A percentile compares a stretch with the other conserved stretches of the same genome.
Conservation (phyloP, 1,140 invertebrate genomes). For the Leptinotarsa lineolata region DNA sequence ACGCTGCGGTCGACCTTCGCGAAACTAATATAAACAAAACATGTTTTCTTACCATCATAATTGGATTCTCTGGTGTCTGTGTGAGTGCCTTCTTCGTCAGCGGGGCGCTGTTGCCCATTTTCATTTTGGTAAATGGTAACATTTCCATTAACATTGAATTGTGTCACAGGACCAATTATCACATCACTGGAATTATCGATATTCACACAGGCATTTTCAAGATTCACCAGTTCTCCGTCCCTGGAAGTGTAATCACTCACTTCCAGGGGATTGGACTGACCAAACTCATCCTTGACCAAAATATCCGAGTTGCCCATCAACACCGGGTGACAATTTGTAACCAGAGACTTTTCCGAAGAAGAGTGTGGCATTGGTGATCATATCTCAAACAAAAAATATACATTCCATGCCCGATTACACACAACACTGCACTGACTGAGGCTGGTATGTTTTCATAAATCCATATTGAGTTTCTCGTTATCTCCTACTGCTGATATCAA, state of each 20-base stretch:
- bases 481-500: neutral
- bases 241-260: neutral
- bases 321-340: neutral
- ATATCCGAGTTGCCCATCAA: constrained; percentile 1
- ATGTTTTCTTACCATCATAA: neutral
- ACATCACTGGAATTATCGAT: constrained; percentile 26
- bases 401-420: neutral
- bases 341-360: neutral
- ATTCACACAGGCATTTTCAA: constrained; percentile 24
- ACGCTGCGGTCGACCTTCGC: neutral
- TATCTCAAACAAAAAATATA: neutral
- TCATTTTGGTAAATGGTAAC: constrained; percentile 15
- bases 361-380: constrained; percentile 9
- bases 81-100: neutral
- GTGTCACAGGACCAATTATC: constrained; percentile 25
- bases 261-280: neutral
- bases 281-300: neutral
- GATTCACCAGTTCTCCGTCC: constrained; percentile 16
- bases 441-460: neutral
- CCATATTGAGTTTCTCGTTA: neutral
- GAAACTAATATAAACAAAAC: neutral
- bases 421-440: neutral
- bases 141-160: constrained; percentile 27
- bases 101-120: neutral
- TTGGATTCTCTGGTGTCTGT: neutral